Base-by-base conservation (phyloP, 2,888 invertebrate species). In the Parnassius orleans region DNA sequence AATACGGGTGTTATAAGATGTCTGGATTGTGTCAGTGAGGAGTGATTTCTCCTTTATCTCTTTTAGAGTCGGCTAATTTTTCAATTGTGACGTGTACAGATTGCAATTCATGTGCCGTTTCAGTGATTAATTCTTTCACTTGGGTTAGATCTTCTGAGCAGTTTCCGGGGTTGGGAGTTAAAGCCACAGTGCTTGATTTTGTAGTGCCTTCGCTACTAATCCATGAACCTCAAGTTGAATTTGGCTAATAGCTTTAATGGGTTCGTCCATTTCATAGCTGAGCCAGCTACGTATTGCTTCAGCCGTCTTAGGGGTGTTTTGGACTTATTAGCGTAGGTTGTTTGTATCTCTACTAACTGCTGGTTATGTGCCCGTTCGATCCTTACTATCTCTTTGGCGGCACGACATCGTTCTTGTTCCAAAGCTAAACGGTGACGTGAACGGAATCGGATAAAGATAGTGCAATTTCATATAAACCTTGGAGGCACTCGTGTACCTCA, bases 221-320 rank as follows among this genome's bases (percentile, higher is more conserved):
- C 15, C 33, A 15, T 50, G 50, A 10, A 50, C 15, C 5, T 50
- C 14, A n/a, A 15, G 10, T 15, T 15, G 50, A n/a, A 50, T 50
- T n/a, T 10, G 10, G n/a, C 14, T 15, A 2, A 50, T 50, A 10
- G 12, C 50, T 50, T 15, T 50, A 2, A 50, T 50, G 9, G 50
- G 50, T 10, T n/a, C n/a, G 14, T 50, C 50, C n/a, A 50, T 50
- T 50, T 50, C 50, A 15, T 50, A 50, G 15, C n/a, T 50, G n/a
- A 50, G 15, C 50, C 15, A 50, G 14, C 9, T 15, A n/a, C 50
- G n/a, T 10, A 50, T 50, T 9, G 50, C 50, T 50, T 50, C 50
- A 15, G n/a, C 15, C 9, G 11, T n/a, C n/a, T 50, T 50, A n/a
- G n/a, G n/a, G n/a, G 15, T 50, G 15, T n/a, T 14, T 50, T 9